Base-by-base conservation (phyloP, 2,113 vertebrate genomes). In the Dunckerocampus dactyliophorus region DNA sequence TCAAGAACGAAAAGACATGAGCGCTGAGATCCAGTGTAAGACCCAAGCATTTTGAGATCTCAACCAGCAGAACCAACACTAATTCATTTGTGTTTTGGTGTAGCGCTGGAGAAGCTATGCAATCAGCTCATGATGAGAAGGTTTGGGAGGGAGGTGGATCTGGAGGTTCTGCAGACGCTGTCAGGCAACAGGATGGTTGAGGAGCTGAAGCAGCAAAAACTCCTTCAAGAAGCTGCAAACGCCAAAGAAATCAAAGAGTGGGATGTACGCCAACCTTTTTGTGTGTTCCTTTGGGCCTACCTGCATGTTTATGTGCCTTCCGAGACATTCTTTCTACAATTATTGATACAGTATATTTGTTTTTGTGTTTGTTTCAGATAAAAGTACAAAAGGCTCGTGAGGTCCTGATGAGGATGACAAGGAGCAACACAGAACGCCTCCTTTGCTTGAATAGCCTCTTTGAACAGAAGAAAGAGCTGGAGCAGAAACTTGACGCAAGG, bases 141-240 rank as follows among this genome's bases (percentile, higher is more conserved):
- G 84, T 98, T 94, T 65, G 95, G 96, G 39, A 87, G 83, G 6
- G 50, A 92, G 66, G 91, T 97, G 80, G 87, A 97, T 65, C 85
- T 99, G 72, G 92, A 95, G 72, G 90, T 88, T 34, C 85, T 99
- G 71, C 94, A 93, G 82, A 94, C 86, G 0, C 69, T 90, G 61
- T 90, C 92, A 0, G 89, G 93, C 39, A 95, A 91, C 70, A 82
- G 86, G 48, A 85, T 11, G 1, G 50, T 95, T 71, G 94, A 97
- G 80, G 92, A 96, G 74, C 69, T 97, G 60, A 91, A 88, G 82
- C 91, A 93, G 51, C 89, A 88, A 58, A 91, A 90, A 49, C 78
- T 89, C 57, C 74, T 85, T 59, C 87, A 84, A 24, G 93, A 94
- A n/a, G 46, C 79, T 0, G 8, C 14, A 0, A 82, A 92, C 7